Evolutionary conservation across 2,113 vertebrate species (phyloP), one percentile per base, ranked within the genome.

Genomic region (Ictalurus punctatus): DNA sequence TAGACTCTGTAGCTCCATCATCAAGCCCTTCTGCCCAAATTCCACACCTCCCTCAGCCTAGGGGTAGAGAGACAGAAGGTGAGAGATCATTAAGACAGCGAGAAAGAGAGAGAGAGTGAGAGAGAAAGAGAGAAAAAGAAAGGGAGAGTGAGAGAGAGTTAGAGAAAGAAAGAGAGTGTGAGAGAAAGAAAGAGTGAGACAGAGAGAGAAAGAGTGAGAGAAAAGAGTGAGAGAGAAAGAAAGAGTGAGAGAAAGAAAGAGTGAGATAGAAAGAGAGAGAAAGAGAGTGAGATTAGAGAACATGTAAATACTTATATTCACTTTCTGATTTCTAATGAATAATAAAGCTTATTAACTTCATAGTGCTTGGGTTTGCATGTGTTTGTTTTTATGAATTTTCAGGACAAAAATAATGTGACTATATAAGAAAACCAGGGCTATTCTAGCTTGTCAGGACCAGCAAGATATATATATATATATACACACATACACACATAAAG

Each of bases 1-100:
- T 91, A 97, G 96, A 95, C 96, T 97, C 95, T 97, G 97, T 90
- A 97, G 95, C 96, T 97, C 97, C 97, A 97, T 97, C 93, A 96
- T 97, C 85, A 87, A 93, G 89, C 90, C 86, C 86, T 92, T 92
- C 91, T 92, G 91, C 88, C 91, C 69, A 86, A 88, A 92, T 74
- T 87, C 91, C 91, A 91, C 91, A 87, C 91, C 92, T 91, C 90
- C 91, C 89, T 92, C 91, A 90, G 92, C 92, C 92, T 93, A 52
- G 27, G 10, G 8, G 69, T 63, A 14, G 69, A 59, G n/a, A 74
- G 40, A 27, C n/a, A 83, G 58, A 63, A 30, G 34, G 27, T n/a
- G 44, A 52, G 74, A 48, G 74, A 48, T 10, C 48, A 13, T 54
- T 54, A 54, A 54, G 40, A 80, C 76, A 12, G 17, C 25, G 25